Conservation (phyloP, 2,888 invertebrate genomes). For the Sturmia bella region DNA sequence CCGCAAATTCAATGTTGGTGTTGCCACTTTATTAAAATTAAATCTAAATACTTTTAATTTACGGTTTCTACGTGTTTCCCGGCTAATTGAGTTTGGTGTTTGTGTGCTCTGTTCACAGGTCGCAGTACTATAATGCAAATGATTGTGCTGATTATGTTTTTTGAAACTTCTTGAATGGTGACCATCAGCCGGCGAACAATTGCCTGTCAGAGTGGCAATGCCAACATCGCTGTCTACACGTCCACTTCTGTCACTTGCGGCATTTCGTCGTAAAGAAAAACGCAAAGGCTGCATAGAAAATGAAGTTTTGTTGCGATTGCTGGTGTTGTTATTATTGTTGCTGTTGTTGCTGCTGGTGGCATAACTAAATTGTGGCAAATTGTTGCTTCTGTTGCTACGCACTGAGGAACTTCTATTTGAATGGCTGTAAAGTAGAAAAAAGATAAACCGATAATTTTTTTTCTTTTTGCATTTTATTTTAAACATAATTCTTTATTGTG, state of each 20-base stretch:
- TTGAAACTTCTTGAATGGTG: slow-evolving; percentile 19
- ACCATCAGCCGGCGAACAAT: slow-evolving; percentile 25
- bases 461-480: slow-evolving; percentile 17
- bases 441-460: slow-evolving; percentile 5
- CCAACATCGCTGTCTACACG: slow-evolving; percentile 21
- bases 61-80: slow-evolving; percentile 85
- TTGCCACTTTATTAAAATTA: slow-evolving; percentile 85
- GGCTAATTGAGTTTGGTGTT: slow-evolving; percentile 87
- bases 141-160: slow-evolving; percentile 71
- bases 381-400: slow-evolving; percentile 70
- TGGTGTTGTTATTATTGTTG: not conserved
- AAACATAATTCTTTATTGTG: slow-evolving; percentile 7
- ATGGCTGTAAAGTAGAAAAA: slow-evolving; percentile 72
- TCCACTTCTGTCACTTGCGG: slow-evolving; percentile 19
- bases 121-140: slow-evolving; percentile 78
- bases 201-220: slow-evolving; percentile 46
- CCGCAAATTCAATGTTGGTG: slow-evolving; percentile 84
- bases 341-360: slow-evolving; percentile 33
- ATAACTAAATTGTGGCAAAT: slow-evolving; percentile 57
- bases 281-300: slow-evolving; percentile 58
- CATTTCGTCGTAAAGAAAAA: slow-evolving; percentile 57
- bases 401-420: slow-evolving; percentile 78
- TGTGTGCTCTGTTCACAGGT: slow-evolving; percentile 87
- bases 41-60: slow-evolving; percentile 85
- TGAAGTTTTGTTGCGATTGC: slow-evolving; percentile 27